Percentiles rank a stretch among this genome's conserved stretches.
phyloP scores from a whole-genome alignment of 2,113 vertebrate genomes.

The Lanius ludovicianus region DNA sequence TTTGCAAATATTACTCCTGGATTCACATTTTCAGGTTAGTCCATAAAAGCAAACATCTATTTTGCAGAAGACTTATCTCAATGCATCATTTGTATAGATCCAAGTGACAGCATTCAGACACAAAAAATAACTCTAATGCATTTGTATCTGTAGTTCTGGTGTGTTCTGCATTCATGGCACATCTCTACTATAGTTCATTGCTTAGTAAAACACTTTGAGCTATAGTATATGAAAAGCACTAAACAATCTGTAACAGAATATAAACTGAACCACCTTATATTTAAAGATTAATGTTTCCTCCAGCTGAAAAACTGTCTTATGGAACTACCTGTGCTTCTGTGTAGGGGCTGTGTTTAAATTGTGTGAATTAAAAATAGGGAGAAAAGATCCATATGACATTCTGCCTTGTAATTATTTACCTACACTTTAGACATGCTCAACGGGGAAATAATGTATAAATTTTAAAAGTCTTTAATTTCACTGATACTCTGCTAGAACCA shows the following conservation, averaged over 20 bases:
- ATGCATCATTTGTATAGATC: constrained; percentile 18
- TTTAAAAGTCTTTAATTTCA: background rate
- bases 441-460: background rate
- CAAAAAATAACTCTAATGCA: constrained; percentile 30
- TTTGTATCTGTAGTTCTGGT: background rate
- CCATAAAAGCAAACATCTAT: constrained; percentile 47
- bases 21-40: background rate
- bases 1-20: constrained; percentile 5
- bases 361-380: background rate
- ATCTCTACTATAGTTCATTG: constrained; percentile 36
- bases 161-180: constrained; percentile 55
- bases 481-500: background rate
- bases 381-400: background rate
- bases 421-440: background rate
- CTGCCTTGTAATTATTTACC: constrained; percentile 6
- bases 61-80: constrained; percentile 8
- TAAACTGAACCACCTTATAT: constrained; percentile 47
- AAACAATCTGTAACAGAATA: constrained; percentile 32
- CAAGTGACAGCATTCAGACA: constrained; percentile 44
- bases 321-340: background rate
- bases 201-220: constrained; percentile 61
- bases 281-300: constrained; percentile 70
- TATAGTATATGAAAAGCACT: constrained; percentile 46
- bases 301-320: background rate
- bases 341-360: background rate